Base-by-base conservation (phyloP, 23 tunicate genomes). In the Oikopleura vanhoeffeni region DNA sequence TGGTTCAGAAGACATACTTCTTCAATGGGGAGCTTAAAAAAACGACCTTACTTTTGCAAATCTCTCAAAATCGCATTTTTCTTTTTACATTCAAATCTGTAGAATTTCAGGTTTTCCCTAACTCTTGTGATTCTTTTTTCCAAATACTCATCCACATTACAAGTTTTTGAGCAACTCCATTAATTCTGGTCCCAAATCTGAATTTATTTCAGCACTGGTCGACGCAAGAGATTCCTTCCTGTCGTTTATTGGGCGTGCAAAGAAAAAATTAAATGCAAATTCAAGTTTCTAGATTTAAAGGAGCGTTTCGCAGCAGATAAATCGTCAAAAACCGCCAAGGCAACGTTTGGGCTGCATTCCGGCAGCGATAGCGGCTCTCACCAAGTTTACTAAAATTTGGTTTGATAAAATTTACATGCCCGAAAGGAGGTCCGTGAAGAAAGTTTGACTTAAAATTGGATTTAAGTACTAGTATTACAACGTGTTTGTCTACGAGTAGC, bases 191-290 rank as follows among this genome's bases (percentile, higher is more conserved):
- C 64, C 24, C 64, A 49, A 49, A 8, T 24, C 64, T 49, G 24
- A 49, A 49, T 8, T 49, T 49, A 49, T 49, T 49, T 24, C 64
- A 24, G 64, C 13, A 13, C 13, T 24, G 64, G 18, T 49, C 24
- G 64, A 49, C 64, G n/a, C 64, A 49, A 24, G 64, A 49, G 18
- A 24, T 49, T 8, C 64, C 24, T 8, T n/a, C n/a, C 24, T 24
- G 24, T 71, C 79, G 3, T 71, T 33, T 2, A 71, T n/a, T 24
- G 2, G 79, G 79, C 32, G 79, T 71, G 38, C 79, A 71, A 87
- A 85, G 86, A n/a, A 76, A 90, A 95, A n/a, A 95, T 84, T 39
- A 95, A 82, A 84, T 95, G 99, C n/a, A 95, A 90, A 60, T 95
- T 96, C n/a, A n/a, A 13, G 90, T 86, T 41, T 90, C 91, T 8